Conservation (phyloP, 2,797 vertebrate species). For the Sebastiscus albofasciatus region DNA sequence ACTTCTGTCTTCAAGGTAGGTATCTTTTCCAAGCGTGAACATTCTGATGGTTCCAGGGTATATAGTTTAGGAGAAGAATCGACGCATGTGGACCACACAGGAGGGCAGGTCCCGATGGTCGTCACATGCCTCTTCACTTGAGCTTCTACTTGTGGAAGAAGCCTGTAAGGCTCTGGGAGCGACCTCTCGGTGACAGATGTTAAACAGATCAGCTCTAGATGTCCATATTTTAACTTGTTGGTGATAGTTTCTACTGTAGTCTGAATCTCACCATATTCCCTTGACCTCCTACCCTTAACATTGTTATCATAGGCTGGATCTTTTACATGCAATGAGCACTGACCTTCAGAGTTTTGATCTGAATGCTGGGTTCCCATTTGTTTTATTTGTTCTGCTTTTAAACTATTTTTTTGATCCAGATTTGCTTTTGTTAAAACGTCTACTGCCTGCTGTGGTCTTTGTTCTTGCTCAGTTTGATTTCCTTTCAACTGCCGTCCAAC, state of each 20-base stretch:
- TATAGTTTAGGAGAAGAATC: slow-evolving; percentile 34
- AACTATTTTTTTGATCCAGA: background rate
- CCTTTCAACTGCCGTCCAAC: background rate
- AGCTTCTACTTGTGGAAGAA: slow-evolving; percentile 68
- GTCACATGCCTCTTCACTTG: slow-evolving; percentile 67
- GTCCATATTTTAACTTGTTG: slow-evolving; percentile 67
- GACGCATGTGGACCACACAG: slow-evolving; percentile 67
- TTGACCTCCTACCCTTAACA: background rate
- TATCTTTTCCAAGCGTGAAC: background rate
- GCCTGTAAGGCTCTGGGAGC: slow-evolving; percentile 58
- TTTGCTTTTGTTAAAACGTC: background rate
- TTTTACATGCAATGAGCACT: slow-evolving; percentile 1
- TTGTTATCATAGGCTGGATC: background rate
- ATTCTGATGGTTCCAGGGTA: background rate
- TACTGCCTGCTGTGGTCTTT: background rate
- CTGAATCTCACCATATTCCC: slow-evolving; percentile 38
- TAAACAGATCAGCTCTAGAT: slow-evolving; percentile 50
- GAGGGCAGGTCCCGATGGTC: slow-evolving; percentile 67
- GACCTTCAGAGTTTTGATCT: background rate
- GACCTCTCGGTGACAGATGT: slow-evolving; percentile 68
- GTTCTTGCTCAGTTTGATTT: background rate
- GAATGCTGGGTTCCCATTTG: background rate
- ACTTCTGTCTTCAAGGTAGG: background rate
- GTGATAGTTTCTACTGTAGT: slow-evolving; percentile 29
- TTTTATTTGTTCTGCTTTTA: background rate